Percentiles rank a stretch among this genome's conserved stretches.
phyloP scores from a whole-genome alignment of 2,113 vertebrate species.

The Melozone crissalis region DNA sequence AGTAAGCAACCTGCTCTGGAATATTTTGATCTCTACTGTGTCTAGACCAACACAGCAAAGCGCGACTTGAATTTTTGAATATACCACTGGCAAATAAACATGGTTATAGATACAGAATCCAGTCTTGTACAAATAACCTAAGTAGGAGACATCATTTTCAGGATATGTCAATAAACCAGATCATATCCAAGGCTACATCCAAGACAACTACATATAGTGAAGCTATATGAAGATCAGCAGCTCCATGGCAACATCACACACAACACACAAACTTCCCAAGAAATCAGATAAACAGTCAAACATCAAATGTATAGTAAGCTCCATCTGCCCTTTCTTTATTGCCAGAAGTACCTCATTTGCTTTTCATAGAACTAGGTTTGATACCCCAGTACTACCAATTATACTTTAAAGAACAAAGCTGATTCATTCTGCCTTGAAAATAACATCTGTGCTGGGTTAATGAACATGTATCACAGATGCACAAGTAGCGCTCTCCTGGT shows the following conservation, averaged over 20 bases:
- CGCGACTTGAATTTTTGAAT: background rate
- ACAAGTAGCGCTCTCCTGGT: background rate
- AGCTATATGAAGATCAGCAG: background rate
- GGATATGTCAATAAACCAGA: background rate
- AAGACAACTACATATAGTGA: background rate
- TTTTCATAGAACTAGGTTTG: background rate
- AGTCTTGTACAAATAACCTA: background rate
- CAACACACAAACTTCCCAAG: background rate
- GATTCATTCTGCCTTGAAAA: background rate
- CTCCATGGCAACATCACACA: background rate
- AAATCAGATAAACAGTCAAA: background rate
- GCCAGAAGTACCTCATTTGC: background rate
- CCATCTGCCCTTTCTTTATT: background rate
- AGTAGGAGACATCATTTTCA: background rate
- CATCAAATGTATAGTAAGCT: background rate
- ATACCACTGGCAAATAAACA: background rate
- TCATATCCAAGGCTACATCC: background rate
- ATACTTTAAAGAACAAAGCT: background rate
- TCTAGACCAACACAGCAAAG: background rate
- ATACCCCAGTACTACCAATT: background rate
- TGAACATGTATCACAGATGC: background rate
- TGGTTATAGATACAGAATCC: background rate
- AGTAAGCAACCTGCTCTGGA: background rate
- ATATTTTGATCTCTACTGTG: background rate
- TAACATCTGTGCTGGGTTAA: background rate